phyloP scores from a whole-genome alignment of 2,797 vertebrate genomes.

The Phalanger gymnotis region DNA sequence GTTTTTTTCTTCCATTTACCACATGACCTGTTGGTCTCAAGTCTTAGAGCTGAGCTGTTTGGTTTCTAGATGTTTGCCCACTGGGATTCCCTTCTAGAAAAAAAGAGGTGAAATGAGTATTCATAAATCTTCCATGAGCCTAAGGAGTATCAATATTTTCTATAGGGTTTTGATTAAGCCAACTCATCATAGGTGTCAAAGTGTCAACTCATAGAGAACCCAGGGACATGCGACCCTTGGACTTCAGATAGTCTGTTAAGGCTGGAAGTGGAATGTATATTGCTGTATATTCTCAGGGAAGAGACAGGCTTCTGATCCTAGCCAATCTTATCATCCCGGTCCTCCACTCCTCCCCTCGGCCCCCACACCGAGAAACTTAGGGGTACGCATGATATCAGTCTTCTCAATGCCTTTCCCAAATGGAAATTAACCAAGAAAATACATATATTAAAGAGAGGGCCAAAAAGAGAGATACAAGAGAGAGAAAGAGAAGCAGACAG shows the following conservation, averaged over 20 bases:
- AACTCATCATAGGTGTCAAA: not conserved
- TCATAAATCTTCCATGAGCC: constrained; percentile 38
- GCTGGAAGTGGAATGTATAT: not conserved
- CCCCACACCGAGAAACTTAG: not conserved
- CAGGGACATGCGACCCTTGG: not conserved
- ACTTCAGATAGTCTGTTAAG: not conserved
- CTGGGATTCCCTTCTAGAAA: constrained; percentile 49
- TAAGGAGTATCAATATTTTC: not conserved
- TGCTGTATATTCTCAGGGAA: not conserved
- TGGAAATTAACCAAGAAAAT: not conserved
- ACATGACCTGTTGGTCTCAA: constrained; percentile 2
- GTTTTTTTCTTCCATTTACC: not conserved
- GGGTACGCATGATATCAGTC: not conserved
- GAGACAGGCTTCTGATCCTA: not conserved
- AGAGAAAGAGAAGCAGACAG: not conserved
- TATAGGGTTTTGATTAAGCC: constrained; percentile 13
- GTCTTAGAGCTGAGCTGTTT: constrained; percentile 43
- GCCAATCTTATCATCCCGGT: not conserved
- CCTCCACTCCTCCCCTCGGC: not conserved
- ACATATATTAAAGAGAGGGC: not conserved
- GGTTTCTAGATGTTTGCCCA: constrained; percentile 32
- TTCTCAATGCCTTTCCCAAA: not conserved
- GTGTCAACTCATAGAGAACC: not conserved
- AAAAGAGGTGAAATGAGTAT: constrained; percentile 13
- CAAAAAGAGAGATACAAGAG: not conserved